Percentiles rank a stretch among this genome's conserved stretches.
Evolutionary conservation across 2,888 invertebrate genomes (phyloP).

Genomic region (Pristionchus japonicus): DNA sequence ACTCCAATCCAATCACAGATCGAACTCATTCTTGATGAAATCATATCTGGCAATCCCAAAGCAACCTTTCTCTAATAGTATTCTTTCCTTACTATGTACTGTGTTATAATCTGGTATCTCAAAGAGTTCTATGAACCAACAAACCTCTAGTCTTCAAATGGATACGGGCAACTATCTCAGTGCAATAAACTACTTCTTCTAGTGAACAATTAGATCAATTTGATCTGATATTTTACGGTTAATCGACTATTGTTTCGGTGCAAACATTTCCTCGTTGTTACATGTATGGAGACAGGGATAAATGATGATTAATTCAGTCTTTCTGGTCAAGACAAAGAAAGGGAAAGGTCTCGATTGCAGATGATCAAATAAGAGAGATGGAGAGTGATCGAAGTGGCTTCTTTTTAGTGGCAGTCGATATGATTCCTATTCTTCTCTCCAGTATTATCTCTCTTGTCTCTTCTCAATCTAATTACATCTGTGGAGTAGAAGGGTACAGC

Average conservation of each 20-base stretch:
- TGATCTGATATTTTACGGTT: not conserved
- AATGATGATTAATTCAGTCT: not conserved
- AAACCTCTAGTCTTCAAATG: not conserved
- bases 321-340: conserved; percentile 28
- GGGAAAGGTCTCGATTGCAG: not conserved
- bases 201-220: not conserved
- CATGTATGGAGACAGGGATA: conserved; percentile 28
- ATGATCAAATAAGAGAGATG: not conserved
- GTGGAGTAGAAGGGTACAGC: not conserved
- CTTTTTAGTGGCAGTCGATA: not conserved
- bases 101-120: conserved; percentile 7
- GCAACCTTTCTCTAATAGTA: conserved; percentile 58
- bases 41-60: conserved; percentile 58
- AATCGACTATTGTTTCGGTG: conserved; percentile 16
- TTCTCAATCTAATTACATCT: not conserved
- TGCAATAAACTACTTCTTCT: conserved; percentile 25
- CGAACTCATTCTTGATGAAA: conserved; percentile 63
- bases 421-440: not conserved
- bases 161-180: not conserved
- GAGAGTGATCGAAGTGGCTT: not conserved
- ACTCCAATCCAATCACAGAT: conserved; percentile 44
- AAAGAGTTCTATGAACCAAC: conserved; percentile 11
- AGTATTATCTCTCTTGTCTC: not conserved
- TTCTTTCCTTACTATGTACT: not conserved
- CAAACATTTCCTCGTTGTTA: conserved; percentile 32